Evolutionary conservation across 2,888 invertebrate species (phyloP).

Genomic region (Ormia ochracea): DNA sequence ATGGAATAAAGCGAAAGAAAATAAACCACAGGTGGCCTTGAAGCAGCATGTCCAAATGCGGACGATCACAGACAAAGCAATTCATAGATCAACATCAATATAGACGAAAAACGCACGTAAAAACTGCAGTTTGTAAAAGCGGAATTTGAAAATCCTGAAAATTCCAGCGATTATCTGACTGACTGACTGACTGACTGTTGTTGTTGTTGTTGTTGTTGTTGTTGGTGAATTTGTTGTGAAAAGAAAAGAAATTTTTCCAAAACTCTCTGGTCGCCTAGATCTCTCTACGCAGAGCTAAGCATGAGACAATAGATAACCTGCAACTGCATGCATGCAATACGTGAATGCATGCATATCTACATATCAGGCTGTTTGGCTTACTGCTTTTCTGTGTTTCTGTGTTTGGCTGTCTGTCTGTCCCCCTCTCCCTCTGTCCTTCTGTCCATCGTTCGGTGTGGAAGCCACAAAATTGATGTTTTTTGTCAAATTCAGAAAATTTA

Average conservation of each 20-base stretch:
- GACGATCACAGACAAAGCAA: conserved; percentile 2
- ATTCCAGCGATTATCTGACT: conserved; percentile 17
- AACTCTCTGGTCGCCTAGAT: not conserved
- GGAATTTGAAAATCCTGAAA: conserved; percentile 23
- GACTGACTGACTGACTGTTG: not conserved
- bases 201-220: not conserved
- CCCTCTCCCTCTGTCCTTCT: too few relatives aligned
- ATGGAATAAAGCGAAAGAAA: not conserved
- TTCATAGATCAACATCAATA: not conserved
- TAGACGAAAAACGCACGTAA: not conserved
- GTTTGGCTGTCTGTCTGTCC: not conserved
- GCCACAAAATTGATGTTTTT: conserved; percentile 37
- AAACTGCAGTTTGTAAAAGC: not conserved
- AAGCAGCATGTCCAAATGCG: conserved; percentile 35
- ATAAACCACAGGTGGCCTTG: conserved; percentile 43
- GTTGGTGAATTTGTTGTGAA: not conserved
- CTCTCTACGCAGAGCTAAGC: not conserved
- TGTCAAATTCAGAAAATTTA: conserved; percentile 60
- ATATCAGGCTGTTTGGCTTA: not conserved
- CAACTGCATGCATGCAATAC: not conserved
- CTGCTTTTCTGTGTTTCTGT: not conserved
- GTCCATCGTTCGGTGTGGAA: too few relatives aligned
- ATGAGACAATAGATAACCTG: not conserved
- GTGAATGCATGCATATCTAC: too few relatives aligned
- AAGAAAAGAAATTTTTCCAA: not conserved